Conservation (phyloP, 2,113 vertebrate species). For the Procavia capensis region DNA sequence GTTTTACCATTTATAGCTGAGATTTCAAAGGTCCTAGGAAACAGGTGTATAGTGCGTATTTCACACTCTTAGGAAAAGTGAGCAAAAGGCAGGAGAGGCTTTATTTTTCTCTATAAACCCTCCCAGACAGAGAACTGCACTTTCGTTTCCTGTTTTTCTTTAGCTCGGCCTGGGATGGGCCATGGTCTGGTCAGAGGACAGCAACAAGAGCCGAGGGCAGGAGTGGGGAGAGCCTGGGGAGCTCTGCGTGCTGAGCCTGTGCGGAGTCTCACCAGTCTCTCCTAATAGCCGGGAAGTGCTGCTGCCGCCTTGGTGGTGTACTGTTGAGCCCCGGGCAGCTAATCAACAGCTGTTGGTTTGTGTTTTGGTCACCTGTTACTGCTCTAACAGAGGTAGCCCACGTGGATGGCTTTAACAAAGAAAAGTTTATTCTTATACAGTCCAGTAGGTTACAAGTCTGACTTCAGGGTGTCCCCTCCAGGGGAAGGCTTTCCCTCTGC, state of each 20-base stretch:
- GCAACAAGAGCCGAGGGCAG: background rate
- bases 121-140: accelerated
- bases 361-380: too few relatives aligned
- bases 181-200: background rate
- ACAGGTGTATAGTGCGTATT: background rate
- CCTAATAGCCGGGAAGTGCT: background rate
- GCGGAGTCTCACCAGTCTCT: background rate
- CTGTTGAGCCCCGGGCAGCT: background rate
- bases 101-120: background rate
- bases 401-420: too few relatives aligned
- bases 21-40: conserved; percentile 57
- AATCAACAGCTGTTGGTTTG: background rate
- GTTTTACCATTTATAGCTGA: conserved; percentile 68
- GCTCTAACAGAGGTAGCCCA: too few relatives aligned
- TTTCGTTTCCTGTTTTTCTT: background rate
- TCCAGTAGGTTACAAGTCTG: too few relatives aligned
- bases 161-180: background rate
- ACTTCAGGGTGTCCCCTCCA: too few relatives aligned
- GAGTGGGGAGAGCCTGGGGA: too few relatives aligned
- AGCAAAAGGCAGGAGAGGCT: background rate
- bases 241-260: background rate
- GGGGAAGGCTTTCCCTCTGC: too few relatives aligned
- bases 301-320: background rate
- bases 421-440: too few relatives aligned
- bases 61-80: conserved; percentile 2